Evolutionary conservation across 2,888 invertebrate species (phyloP).

Genomic region (Panorpa germanica): DNA sequence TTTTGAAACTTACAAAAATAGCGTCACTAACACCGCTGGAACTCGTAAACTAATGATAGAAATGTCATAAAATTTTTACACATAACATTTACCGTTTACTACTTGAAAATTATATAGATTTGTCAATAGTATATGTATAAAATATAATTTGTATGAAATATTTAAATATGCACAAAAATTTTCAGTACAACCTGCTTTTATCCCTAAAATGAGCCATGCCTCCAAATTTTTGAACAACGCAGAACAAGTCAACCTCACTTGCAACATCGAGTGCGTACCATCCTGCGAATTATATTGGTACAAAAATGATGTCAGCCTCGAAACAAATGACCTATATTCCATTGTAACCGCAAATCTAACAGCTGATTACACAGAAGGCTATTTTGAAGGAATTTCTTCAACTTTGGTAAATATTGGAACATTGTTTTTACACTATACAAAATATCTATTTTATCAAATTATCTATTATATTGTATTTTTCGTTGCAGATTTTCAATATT

Average conservation of each 20-base stretch:
- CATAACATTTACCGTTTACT: too few relatives aligned
- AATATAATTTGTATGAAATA: neutral
- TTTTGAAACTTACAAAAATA: too few relatives aligned
- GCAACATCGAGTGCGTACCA: slow-evolving; percentile 79
- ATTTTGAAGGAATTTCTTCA: slow-evolving; percentile 79
- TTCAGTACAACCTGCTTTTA: slow-evolving; percentile 74
- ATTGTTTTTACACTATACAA: slow-evolving; percentile 2
- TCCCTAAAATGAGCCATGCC: slow-evolving; percentile 64
- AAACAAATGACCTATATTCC: slow-evolving; percentile 43
- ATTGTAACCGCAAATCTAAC: slow-evolving; percentile 45
- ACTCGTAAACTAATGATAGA: too few relatives aligned
- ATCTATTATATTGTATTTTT: slow-evolving; percentile 7
- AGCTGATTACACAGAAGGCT: slow-evolving; percentile 60
- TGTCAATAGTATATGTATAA: too few relatives aligned
- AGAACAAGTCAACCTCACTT: slow-evolving; percentile 56
- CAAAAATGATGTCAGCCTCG: slow-evolving; percentile 54
- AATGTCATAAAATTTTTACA: too few relatives aligned
- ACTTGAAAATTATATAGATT: too few relatives aligned
- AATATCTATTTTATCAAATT: neutral
- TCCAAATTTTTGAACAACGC: slow-evolving; percentile 63
- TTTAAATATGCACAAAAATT: slow-evolving; percentile 12
- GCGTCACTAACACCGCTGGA: too few relatives aligned
- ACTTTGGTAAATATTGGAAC: slow-evolving; percentile 39
- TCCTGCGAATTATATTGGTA: slow-evolving; percentile 71
- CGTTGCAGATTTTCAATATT: slow-evolving; percentile 60